These are phyloP conservation scores for Leucopsar rothschildi DNA, from an alignment of 2,113 vertebrate species.

Conservation along the genomic window DNA sequence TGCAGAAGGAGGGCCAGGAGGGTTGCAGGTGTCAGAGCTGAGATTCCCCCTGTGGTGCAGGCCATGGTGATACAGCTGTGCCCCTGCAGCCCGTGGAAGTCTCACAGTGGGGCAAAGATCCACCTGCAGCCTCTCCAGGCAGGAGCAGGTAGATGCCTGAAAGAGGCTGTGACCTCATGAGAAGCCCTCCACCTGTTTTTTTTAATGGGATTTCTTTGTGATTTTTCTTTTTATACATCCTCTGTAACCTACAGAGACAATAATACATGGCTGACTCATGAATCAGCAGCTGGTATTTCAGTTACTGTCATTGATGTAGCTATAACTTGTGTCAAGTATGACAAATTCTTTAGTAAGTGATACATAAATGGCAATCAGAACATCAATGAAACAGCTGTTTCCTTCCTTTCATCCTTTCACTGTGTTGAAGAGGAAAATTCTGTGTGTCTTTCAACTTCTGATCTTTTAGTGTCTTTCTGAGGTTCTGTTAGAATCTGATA, in stretches of 20 bases:
- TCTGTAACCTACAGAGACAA: background rate
- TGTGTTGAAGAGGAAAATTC: background rate
- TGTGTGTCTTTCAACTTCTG: background rate
- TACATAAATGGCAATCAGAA: background rate
- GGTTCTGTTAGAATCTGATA: background rate
- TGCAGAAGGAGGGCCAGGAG: background rate
- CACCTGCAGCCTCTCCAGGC: accelerated
- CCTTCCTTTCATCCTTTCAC: background rate
- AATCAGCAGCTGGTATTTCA: background rate
- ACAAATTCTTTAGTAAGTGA: background rate
- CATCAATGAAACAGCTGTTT: background rate
- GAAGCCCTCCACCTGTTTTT: background rate
- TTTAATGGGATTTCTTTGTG: background rate
- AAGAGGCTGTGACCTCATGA: background rate
- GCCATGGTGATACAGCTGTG: background rate
- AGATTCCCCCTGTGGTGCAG: background rate
- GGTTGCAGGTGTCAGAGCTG: background rate
- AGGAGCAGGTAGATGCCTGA: background rate
- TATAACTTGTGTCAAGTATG: background rate
- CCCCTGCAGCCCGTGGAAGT: background rate
- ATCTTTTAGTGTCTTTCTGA: background rate
- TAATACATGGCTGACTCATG: background rate
- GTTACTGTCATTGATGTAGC: background rate
- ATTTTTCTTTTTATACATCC: background rate
- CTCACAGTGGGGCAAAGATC: background rate